These are phyloP conservation scores for Agrotis puta DNA, from an alignment of 2,888 invertebrate genomes.

Conservation along the genomic window DNA sequence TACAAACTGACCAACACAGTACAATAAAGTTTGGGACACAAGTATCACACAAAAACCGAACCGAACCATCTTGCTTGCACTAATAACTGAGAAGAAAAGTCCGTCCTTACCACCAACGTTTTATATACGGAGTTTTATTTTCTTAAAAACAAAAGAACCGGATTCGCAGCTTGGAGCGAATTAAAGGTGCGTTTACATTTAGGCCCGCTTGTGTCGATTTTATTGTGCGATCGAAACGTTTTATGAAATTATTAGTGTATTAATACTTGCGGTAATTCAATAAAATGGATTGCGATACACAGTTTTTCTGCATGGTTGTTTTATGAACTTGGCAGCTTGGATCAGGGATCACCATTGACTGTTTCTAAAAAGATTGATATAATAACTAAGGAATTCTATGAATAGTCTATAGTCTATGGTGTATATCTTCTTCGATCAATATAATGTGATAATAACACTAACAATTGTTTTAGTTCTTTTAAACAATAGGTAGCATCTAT, in stretches of 20 bases:
- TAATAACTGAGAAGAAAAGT: conserved; percentile 67
- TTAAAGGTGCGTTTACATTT: conserved; percentile 46
- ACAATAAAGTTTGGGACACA: conserved; percentile 55
- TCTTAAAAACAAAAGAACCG: conserved; percentile 71
- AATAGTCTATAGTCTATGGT: background rate
- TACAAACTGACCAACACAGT: conserved; percentile 68
- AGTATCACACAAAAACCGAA: conserved; percentile 62
- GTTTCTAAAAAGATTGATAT: background rate
- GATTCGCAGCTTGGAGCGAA: conserved; percentile 53
- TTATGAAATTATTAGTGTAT: background rate
- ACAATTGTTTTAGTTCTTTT: background rate
- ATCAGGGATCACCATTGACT: background rate
- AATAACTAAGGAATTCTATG: background rate
- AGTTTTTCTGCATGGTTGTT: background rate
- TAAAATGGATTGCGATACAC: background rate
- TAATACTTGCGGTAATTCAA: background rate
- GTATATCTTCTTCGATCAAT: no score
- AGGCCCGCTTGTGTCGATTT: conserved; percentile 24
- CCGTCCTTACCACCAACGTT: conserved; percentile 61
- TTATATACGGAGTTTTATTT: conserved; percentile 71
- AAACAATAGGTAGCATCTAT: background rate
- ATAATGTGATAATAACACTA: no score
- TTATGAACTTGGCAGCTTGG: background rate
- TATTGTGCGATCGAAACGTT: background rate
- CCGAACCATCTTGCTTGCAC: conserved; percentile 73